Percentiles rank a stretch among this genome's conserved stretches.
These are phyloP conservation scores for Syrista parreyssii DNA, from an alignment of 2,888 invertebrate genomes.

Conservation along the genomic window DNA sequence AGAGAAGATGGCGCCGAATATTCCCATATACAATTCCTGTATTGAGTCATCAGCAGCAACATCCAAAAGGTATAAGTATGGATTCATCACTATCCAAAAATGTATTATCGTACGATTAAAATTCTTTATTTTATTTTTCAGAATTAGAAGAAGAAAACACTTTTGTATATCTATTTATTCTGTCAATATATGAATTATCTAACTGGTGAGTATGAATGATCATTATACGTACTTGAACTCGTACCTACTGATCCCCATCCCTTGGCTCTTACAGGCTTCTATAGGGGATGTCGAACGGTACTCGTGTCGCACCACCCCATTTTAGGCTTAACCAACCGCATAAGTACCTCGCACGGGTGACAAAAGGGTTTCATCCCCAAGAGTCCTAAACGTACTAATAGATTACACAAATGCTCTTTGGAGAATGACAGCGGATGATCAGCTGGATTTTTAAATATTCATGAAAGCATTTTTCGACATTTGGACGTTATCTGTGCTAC, in stretches of 20 bases:
- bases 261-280: neutral
- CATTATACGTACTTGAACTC: neutral
- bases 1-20: neutral
- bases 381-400: constrained; percentile 49
- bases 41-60: neutral
- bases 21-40: neutral
- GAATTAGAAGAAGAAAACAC: too few relatives aligned
- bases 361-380: constrained; percentile 61
- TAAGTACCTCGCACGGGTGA: constrained; percentile 56
- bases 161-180: neutral
- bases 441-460: constrained; percentile 16
- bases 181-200: neutral
- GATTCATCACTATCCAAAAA: neutral
- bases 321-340: constrained; percentile 56
- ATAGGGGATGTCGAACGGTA: constrained; percentile 11
- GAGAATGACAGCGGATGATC: constrained; percentile 40
- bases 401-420: constrained; percentile 60
- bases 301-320: constrained; percentile 35
- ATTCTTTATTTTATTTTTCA: neutral
- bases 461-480: constrained; percentile 39
- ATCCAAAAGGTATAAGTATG: neutral
- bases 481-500: constrained; percentile 31
- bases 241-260: neutral
- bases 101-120: neutral
- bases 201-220: neutral